These are phyloP conservation scores for Vidua chalybeata DNA, from an alignment of 2,113 vertebrate species.

Conservation along the genomic window DNA sequence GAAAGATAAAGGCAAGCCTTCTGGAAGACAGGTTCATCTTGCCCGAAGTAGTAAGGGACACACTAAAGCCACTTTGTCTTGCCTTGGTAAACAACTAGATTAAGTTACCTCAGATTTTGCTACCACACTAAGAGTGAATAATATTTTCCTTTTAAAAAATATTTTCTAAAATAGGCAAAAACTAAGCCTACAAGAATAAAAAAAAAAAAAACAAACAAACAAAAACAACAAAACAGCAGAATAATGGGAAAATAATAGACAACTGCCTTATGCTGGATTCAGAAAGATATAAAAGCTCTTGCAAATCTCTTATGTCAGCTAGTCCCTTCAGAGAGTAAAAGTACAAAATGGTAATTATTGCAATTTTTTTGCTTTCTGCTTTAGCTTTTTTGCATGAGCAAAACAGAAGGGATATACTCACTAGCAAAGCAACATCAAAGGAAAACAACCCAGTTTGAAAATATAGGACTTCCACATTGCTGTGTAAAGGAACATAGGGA, in stretches of 20 bases:
- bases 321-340: not conserved
- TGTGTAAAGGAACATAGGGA: not conserved
- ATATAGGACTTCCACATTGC: not conserved
- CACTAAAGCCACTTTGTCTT: not conserved
- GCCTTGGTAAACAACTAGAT: not conserved
- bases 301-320: not conserved
- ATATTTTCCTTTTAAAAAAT: not conserved
- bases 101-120: not conserved
- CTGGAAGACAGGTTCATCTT: not conserved
- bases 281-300: not conserved
- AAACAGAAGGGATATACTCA: not conserved
- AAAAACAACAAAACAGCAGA: not conserved
- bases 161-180: not conserved
- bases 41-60: not conserved
- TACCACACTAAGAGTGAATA: not conserved
- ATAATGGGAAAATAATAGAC: not conserved
- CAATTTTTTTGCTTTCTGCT: not conserved
- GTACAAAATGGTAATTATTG: not conserved
- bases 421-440: conserved; percentile 13
- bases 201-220: too few relatives aligned
- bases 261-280: not conserved
- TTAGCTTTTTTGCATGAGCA: not conserved
- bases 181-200: not conserved
- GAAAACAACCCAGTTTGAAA: not conserved
- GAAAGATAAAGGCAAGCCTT: not conserved